These are phyloP conservation scores for Montipora capricornis DNA, from an alignment of 64 coral and sea anemone species.

Conservation along the genomic window DNA sequence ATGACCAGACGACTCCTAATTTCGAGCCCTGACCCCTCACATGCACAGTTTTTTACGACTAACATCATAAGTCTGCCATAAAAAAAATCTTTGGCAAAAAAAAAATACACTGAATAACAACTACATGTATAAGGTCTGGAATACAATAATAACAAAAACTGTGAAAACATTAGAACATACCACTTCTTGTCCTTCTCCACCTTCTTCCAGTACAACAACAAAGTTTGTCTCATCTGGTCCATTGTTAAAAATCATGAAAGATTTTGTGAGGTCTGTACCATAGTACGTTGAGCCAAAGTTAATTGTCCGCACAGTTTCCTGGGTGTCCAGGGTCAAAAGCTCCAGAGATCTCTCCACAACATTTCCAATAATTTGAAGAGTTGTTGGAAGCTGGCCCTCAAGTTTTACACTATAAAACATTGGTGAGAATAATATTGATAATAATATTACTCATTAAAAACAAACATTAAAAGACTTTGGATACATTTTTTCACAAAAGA, in stretches of 20 bases:
- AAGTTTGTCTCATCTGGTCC: constrained; percentile 89
- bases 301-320: constrained; percentile 77
- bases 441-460: no score
- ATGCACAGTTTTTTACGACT: no score
- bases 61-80: no score
- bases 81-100: no score
- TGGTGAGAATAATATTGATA: background rate
- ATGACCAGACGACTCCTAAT: no score
- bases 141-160: no score
- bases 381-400: constrained; percentile 83
- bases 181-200: constrained; percentile 94
- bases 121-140: no score
- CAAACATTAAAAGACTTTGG: no score
- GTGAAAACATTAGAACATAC: constrained; percentile 42
- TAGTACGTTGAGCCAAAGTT: constrained; percentile 96
- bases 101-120: no score
- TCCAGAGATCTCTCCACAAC: constrained; percentile 91
- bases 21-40: no score
- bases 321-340: constrained; percentile 67
- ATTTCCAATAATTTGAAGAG: constrained; percentile 79
- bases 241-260: constrained; percentile 87
- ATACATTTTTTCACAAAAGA: no score
- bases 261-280: constrained; percentile 84
- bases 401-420: constrained; percentile 67
- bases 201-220: constrained; percentile 94